A percentile compares a stretch with the other conserved stretches of the same genome.
Evolutionary conservation across 2,113 vertebrate species (phyloP).

Genomic region (Lepus europaeus): DNA sequence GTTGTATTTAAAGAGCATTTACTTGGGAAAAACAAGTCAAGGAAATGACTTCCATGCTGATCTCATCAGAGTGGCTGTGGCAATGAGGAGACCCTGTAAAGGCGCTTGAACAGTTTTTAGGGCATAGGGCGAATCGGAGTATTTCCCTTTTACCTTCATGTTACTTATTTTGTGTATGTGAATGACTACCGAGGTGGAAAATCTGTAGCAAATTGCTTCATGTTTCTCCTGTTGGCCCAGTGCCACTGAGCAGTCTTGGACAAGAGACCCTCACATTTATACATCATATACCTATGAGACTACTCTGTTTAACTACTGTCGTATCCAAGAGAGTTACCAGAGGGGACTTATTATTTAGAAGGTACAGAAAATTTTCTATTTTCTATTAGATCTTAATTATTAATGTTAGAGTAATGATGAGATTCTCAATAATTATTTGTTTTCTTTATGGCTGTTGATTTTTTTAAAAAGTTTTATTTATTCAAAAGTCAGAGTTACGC

Average conservation of each 20-base stretch:
- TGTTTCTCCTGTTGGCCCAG: not conserved
- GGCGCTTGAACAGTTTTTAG: constrained; percentile 54
- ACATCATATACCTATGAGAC: not conserved
- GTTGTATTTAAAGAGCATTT: constrained; percentile 70
- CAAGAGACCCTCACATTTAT: not conserved
- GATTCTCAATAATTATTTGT: not conserved
- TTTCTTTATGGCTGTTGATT: constrained; percentile 23
- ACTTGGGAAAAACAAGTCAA: constrained; percentile 75
- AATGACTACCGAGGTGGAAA: not conserved
- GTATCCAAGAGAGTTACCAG: constrained; percentile 9
- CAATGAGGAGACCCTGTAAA: constrained; percentile 24
- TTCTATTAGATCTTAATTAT: constrained; percentile 22
- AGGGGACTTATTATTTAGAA: constrained; percentile 36
- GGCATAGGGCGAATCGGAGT: not conserved
- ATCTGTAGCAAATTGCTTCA: not conserved
- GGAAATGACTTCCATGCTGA: constrained; percentile 58
- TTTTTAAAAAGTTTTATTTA: not conserved
- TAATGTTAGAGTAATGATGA: constrained; percentile 56
- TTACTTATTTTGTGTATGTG: not conserved
- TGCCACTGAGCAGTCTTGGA: not conserved
- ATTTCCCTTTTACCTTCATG: not conserved
- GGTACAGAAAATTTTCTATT: constrained; percentile 5
- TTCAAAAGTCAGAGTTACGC: too few relatives aligned
- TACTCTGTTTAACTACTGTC: constrained; percentile 6
- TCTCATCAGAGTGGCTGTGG: constrained; percentile 55